These are phyloP conservation scores for Crossocerus cetratus DNA, from an alignment of 2,888 invertebrate genomes.

Conservation along the genomic window DNA sequence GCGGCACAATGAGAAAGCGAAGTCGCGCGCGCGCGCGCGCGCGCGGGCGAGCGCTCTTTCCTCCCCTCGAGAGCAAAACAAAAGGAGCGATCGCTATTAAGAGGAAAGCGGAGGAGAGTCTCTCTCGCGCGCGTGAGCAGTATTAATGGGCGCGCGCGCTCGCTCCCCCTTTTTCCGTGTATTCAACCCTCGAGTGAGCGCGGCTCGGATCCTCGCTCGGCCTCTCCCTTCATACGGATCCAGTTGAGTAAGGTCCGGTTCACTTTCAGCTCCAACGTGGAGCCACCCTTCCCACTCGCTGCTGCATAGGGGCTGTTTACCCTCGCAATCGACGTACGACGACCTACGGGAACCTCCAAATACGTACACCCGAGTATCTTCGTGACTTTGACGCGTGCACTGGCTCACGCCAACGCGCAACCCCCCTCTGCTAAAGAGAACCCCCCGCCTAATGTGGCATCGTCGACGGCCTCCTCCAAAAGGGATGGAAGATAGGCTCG, in stretches of 20 bases:
- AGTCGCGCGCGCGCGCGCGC: no score
- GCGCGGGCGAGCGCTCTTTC: neutral
- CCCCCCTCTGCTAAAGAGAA: no score
- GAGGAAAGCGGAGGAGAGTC: slow-evolving; percentile 2
- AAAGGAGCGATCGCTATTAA: slow-evolving; percentile 6
- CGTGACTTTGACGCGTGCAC: no score
- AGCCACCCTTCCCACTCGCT: slow-evolving; percentile 29
- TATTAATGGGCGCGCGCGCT: slow-evolving; percentile 48
- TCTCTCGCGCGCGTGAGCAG: slow-evolving; percentile 44
- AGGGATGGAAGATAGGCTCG: no score
- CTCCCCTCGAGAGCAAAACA: no score
- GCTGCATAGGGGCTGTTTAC: slow-evolving; percentile 35
- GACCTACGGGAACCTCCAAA: slow-evolving; percentile 20
- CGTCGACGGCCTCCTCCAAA: no score
- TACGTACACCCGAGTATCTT: neutral
- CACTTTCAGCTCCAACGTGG: slow-evolving; percentile 15
- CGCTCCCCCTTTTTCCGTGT: slow-evolving; percentile 35
- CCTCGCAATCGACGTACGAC: slow-evolving; percentile 34
- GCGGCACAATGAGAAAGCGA: no score
- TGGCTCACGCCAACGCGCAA: no score
- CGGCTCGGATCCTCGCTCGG: slow-evolving; percentile 19
- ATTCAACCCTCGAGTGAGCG: slow-evolving; percentile 26
- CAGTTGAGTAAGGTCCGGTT: slow-evolving; percentile 64
- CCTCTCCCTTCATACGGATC: slow-evolving; percentile 46
- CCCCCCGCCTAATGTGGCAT: no score